These are phyloP conservation scores for Pseudococcus longispinus DNA, from an alignment of 2,888 invertebrate species.

Conservation along the genomic window DNA sequence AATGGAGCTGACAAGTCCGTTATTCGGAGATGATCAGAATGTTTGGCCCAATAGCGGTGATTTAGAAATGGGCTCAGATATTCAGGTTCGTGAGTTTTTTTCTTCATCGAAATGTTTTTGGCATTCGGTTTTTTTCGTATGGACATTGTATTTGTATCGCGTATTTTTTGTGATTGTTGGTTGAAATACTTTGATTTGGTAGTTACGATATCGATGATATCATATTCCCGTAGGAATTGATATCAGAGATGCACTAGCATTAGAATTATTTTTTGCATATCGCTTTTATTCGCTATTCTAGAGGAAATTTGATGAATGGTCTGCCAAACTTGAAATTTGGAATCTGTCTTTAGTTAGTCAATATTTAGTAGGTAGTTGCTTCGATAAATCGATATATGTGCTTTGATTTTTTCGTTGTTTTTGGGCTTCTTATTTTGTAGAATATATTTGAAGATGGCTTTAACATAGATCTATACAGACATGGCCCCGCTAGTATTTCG, in stretches of 20 bases:
- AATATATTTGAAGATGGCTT: conserved; percentile 32
- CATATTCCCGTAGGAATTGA: no score
- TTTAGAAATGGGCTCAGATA: conserved; percentile 83
- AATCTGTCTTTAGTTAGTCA: neutral
- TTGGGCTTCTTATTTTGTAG: conserved; percentile 18
- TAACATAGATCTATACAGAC: neutral
- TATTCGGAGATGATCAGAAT: conserved; percentile 89
- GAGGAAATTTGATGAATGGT: no score
- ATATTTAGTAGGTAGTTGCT: neutral
- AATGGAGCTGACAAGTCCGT: conserved; percentile 94
- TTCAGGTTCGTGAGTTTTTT: conserved; percentile 72
- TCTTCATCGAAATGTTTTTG: no score
- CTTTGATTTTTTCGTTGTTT: neutral
- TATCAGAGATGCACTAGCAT: no score
- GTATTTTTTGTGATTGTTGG: no score
- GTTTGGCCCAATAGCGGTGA: conserved; percentile 83
- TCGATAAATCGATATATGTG: neutral
- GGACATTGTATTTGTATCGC: no score
- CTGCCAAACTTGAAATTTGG: no score
- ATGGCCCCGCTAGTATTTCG: neutral
- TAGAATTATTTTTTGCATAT: no score
- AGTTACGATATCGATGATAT: no score
- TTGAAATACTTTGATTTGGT: no score
- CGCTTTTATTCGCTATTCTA: no score
- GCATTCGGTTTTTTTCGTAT: no score